Evolutionary conservation across 30 jellyfish, hydroid and myxozoan genomes (phyloP), one percentile per base, ranked within the genome.

Genomic region (Cassiopea xamachana): DNA sequence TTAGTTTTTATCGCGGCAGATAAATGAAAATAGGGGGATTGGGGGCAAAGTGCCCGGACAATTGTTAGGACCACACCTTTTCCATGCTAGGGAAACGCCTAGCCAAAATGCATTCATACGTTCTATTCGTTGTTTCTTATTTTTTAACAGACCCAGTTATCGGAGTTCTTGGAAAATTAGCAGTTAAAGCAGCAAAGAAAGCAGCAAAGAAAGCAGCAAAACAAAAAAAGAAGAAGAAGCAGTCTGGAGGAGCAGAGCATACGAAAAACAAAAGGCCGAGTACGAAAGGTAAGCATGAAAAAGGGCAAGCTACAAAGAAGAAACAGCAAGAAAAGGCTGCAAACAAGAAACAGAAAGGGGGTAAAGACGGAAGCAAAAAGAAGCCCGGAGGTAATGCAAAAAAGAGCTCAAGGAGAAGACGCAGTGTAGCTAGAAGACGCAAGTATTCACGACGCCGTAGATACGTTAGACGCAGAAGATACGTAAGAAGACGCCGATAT

Each of bases 291-390:
- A 86, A 86, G 44, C 93, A 86, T 60, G 82, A 73, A 73, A 86
- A 73, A 50, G 93, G 93, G 16, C 93, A 86, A 60, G 93, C 93
- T 17, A 73, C 78, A 51, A 60, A 76, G 44, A 74, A 75, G 70
- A 86, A 76, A 81, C 87, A 86, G 48, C 90, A 76, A 73, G 88
- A 74, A 73, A 86, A 68, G 46, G 93, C 93, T 14, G 75, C 81
- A 2, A 27, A 58, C 27, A 76, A 86, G 89, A 86, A 76, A 27
- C 93, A 84, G 60, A 84, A 71, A 44, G 92, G 92, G 1, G 92
- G 92, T 55, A 84, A 84, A 69, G 92, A 84, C 43, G 92, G 92
- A 39, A 84, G 92, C 72, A 84, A 72, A 71, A 84, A 69, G 92
- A 78, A 75, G 39, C 87, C 87, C 2, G 87, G 87, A 1, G 87